Base-by-base conservation (phyloP, 1,140 invertebrate genomes). In the Drosophila arizonae region DNA sequence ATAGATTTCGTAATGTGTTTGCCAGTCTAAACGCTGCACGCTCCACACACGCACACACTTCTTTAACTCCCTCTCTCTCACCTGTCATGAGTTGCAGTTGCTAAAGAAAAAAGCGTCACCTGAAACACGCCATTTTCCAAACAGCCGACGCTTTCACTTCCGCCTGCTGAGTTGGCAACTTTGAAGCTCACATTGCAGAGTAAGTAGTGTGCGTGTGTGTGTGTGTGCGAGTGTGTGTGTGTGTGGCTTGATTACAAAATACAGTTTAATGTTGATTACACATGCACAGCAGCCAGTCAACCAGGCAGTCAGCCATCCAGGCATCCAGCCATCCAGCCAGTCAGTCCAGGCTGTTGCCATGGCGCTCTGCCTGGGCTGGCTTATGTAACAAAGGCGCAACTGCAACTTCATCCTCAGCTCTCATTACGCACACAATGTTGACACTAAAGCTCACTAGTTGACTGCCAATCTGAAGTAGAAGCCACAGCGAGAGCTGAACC, bases 181-280 rank as follows among this genome's bases (percentile, higher is more conserved):
- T 73, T 52, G 41, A 62, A 64, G 58, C 60, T 36, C 15, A 77
- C 70, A 79, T 78, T 73, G 78, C 54, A 51, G 57, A 21, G 54
- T 60, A 50, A 72, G 60, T 46, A 39, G 28, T 41, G 55, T 39
- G 60, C 17, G 63, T 56, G 48, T 50, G 57, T 54, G 54, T n/a
- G 33, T 48, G 60, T 65, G 76, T 17, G n/a, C n/a, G n/a, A n/a
- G n/a, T n/a, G 63, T 56, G 48, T 50, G 57, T 54, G 54, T n/a
- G 33, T 48, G 60, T 65, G 76, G 67, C 60, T 82, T 86, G 81
- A 86, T 86, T 86, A 79, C 81, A 87, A 86, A 86, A 86, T 86
- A 86, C 82, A 76, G 81, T 86, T 86, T 86, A 87, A 86, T 86
- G 81, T 86, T 86, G 82, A 86, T 86, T 86, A 86, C 82, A 86